Evolutionary conservation across 2,888 invertebrate genomes (phyloP).

Genomic region (Cataglyphis altisquamis): DNA sequence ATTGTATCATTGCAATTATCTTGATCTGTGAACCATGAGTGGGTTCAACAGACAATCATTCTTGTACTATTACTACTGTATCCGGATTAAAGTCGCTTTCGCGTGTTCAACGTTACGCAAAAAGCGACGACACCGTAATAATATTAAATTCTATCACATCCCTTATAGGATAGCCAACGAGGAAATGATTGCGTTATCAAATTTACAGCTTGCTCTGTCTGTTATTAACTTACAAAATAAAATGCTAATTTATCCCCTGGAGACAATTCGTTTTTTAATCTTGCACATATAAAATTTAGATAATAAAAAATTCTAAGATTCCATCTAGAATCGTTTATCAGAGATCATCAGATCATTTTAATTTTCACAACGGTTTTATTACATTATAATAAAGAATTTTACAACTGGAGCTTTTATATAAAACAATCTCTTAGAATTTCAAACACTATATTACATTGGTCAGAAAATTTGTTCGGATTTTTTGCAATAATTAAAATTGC

Average conservation of each 20-base stretch:
- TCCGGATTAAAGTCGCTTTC: conserved; percentile 62
- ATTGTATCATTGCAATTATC: conserved; percentile 55
- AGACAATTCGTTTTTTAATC: conserved; percentile 9
- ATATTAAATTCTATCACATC: conserved; percentile 85
- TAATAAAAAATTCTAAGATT: neutral
- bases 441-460: neutral
- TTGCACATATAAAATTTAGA: neutral
- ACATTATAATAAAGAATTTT: neutral
- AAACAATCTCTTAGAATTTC: conserved; percentile 1
- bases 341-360: neutral
- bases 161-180: conserved; percentile 84
- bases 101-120: conserved; percentile 66
- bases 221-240: conserved; percentile 17
- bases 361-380: neutral
- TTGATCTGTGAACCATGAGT: conserved; percentile 72
- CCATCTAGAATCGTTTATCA: neutral
- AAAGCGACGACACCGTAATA: conserved; percentile 77
- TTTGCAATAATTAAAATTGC: neutral
- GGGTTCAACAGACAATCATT: conserved; percentile 70
- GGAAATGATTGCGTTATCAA: neutral
- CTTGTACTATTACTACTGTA: conserved; percentile 65
- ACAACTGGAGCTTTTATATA: neutral
- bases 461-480: neutral
- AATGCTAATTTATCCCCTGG: conserved; percentile 24
- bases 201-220: neutral